Evolutionary conservation across 2,797 vertebrate species (phyloP), one percentile per base, ranked within the genome.

Genomic region (Mareca penelope): DNA sequence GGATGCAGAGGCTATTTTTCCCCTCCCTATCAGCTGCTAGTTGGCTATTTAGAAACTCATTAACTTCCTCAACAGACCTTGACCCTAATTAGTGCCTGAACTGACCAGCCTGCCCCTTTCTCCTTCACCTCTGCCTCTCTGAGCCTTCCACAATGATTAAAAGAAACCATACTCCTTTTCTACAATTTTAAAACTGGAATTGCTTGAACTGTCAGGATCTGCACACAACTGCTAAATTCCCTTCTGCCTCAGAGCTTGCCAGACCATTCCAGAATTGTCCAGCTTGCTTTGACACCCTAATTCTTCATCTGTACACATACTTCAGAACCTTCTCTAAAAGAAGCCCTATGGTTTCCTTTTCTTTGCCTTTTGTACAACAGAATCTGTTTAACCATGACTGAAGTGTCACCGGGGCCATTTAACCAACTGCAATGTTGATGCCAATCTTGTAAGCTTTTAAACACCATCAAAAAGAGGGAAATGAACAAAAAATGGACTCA

Each of bases 61-160:
- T 96, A 95, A 93, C 92, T 95, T 89, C 50, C 44, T 39, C 81
- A 92, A 70, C 31, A 85, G 90, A 95, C 93, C 84, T 95, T 94
- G 65, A 42, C 87, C 87, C 79, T 93, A 87, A 96, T 93, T 93
- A 94, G 81, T 91, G 29, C 76, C 67, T 89, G 57, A 26, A 48
- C 52, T 69, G 50, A 75, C 57, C 68, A 78, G 9, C 14, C 71
- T 92, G 79, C 72, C 78, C 26, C 71, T 79, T 89, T 85, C 56
- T 75, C 53, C 71, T 85, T 94, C 72, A 70, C 78, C 75, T 88
- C 75, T 87, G 65, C 57, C 37, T 55, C 65, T 88, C 52, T 61
- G 22, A 89, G 23, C 21, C 37, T 85, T 80, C 55, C 40, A 28
- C 19, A 70, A 35, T 59, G 29, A 65, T 77, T 83, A 85, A 78